Base-by-base conservation (phyloP, 2,113 vertebrate species). In the Barbus barbus region DNA sequence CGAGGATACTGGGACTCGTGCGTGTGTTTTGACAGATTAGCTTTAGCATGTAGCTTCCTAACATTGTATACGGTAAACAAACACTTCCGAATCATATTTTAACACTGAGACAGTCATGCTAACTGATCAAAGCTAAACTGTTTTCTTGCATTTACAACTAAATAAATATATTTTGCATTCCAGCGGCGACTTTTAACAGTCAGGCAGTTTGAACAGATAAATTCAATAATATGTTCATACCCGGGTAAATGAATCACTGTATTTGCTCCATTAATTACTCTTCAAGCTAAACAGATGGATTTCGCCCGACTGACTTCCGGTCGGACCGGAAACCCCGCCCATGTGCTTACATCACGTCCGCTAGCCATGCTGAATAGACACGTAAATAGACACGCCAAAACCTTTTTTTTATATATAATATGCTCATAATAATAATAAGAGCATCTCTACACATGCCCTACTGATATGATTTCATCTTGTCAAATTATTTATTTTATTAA, bases 21-120 rank as follows among this genome's bases (percentile, higher is more conserved):
- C 83, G 56, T 51, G 69, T 48, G 74, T 79, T 46, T 44, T 80
- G 78, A 80, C 78, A 80, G 60, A 14, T 80, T 80, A 46, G 78
- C 58, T 80, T 80, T 48, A 80, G 78, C 78, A 65, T 65, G 60
- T 80, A 80, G 78, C 78, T 14, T 44, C 38, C 5, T 12, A 63
- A 46, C 78, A 65, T 38, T 9, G 4, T 1, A 26, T 12, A 16
- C 1, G 4, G 33, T 53, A 14, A 48, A 18, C 22, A 36, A 36
- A 36, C 33, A 36, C n/a, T n/a, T n/a, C n/a, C n/a, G n/a, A n/a
- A n/a, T n/a, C n/a, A n/a, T n/a, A n/a, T n/a, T n/a, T n/a, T n/a
- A n/a, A n/a, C n/a, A n/a, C n/a, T n/a, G n/a, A n/a, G n/a, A n/a
- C n/a, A n/a, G n/a, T n/a, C n/a, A n/a, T n/a, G n/a, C n/a, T n/a